Base-by-base conservation (phyloP, 2,113 vertebrate genomes). In the Microcebus murinus region DNA sequence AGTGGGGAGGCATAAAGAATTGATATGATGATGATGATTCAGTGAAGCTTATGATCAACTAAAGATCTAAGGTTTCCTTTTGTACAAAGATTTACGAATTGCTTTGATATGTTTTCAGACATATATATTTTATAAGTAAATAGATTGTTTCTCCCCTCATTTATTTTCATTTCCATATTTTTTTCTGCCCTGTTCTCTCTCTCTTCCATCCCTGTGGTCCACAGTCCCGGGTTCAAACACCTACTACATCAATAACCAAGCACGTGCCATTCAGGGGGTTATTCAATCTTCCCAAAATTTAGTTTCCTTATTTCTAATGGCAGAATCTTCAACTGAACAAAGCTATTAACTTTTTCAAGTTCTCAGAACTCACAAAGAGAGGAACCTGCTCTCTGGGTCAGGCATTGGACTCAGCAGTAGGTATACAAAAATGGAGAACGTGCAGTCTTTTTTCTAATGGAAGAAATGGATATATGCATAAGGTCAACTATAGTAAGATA, bases 281-380 rank as follows among this genome's bases (percentile, higher is more conserved):
- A 59, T 85, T 95, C 52, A 82, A 82, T 71, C 4, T 90, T 80
- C 17, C 67, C 92, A 23, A 67, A 96, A 77, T 50, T 87, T 42
- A 15, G 2, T 85, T 91, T 87, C 31, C 4, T 87, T 45, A 80
- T 48, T 87, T 67, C 14, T 52, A 80, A 61, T 80, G 23, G 23
- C 8, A 79, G 12, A 4, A 63, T 45, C 93, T 79, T 74, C 61
- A 48, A 42, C 0, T 74, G 17, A 95, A 45, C 36, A 74, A 90
- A 50, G 4, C 52, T 52, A 18, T 65, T 67, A 67, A 68, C 36
- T 87, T 79, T 81, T 27, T 20, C 45, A 81, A 63, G 7, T 93
- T 74, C 45, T 87, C 25, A 91, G 80, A 80, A 87, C 4, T 80
- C 48, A 31, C 4, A 57, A 73, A 25, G 27, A 65, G 1, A 59